A percentile compares a stretch with the other conserved stretches of the same genome.
phyloP scores from a whole-genome alignment of 2,888 invertebrate species.

The Caenorhabditis becei region DNA sequence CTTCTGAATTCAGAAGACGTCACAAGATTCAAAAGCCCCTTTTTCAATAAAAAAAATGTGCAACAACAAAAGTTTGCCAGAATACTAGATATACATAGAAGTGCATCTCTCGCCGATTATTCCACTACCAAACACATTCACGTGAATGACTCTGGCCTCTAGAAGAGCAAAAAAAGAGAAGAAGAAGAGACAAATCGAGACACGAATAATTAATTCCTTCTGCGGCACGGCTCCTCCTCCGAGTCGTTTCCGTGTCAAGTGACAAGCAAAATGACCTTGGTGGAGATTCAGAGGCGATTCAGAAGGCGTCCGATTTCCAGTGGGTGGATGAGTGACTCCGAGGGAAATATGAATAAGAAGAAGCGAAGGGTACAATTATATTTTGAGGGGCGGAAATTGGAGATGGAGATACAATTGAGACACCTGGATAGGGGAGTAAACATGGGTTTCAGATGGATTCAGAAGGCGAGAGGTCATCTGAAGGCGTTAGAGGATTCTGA shows the following conservation, averaged over 20 bases:
- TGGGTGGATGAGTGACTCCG: conserved; percentile 15
- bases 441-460: too few species aligned
- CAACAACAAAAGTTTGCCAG: too few species aligned
- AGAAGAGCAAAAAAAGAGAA: neutral
- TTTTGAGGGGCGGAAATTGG: neutral
- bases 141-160: neutral
- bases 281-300: conserved; percentile 4
- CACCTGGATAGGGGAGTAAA: too few species aligned
- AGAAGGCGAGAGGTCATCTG: too few species aligned
- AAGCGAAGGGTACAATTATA: too few species aligned
- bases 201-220: conserved; percentile 1
- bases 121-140: neutral
- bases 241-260: neutral
- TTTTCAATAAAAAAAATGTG: too few species aligned
- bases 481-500: too few species aligned
- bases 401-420: neutral
- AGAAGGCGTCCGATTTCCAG: conserved; percentile 30
- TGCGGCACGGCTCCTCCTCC: neutral
- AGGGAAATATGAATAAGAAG: neutral
- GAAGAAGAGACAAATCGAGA: neutral
- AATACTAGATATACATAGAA: too few species aligned
- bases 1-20: too few species aligned
- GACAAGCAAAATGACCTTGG: conserved; percentile 46
- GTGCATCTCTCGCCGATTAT: neutral
- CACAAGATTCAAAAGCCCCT: too few species aligned